Evolutionary conservation across 2,888 invertebrate species (phyloP).

Genomic region (Pocota personata): DNA sequence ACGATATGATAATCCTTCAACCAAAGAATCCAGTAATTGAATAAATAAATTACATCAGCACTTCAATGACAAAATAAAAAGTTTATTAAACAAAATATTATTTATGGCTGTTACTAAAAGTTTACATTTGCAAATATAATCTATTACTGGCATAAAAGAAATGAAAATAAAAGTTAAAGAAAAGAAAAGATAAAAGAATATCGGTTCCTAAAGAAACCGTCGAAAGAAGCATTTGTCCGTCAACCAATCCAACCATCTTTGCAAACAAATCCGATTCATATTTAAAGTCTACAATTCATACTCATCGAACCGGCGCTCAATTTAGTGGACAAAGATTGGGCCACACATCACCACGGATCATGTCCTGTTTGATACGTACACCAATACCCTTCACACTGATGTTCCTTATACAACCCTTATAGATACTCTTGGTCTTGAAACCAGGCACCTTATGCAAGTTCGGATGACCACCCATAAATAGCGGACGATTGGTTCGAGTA

Average conservation of each 20-base stretch:
- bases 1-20: too few relatives aligned
- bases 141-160: conserved; percentile 52
- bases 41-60: neutral
- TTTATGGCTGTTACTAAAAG: neutral
- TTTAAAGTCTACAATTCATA: neutral
- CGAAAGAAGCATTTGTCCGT: neutral
- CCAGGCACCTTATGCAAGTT: conserved; percentile 85
- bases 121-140: conserved; percentile 14
- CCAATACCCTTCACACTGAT: conserved; percentile 85
- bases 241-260: neutral
- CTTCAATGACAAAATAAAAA: conserved; percentile 16
- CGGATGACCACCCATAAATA: conserved; percentile 96
- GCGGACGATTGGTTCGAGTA: conserved; percentile 92
- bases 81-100: conserved; percentile 33
- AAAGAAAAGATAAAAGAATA: neutral
- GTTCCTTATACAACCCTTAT: conserved; percentile 91
- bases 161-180: neutral
- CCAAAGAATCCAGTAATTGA: too few relatives aligned
- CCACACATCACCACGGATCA: conserved; percentile 89
- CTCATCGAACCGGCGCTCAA: conserved; percentile 79
- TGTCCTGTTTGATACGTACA: conserved; percentile 84
- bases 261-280: neutral
- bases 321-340: conserved; percentile 91
- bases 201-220: neutral
- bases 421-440: conserved; percentile 88